These are phyloP conservation scores for Oryctes rhinoceros DNA, from an alignment of 1,140 invertebrate species.

Conservation along the genomic window DNA sequence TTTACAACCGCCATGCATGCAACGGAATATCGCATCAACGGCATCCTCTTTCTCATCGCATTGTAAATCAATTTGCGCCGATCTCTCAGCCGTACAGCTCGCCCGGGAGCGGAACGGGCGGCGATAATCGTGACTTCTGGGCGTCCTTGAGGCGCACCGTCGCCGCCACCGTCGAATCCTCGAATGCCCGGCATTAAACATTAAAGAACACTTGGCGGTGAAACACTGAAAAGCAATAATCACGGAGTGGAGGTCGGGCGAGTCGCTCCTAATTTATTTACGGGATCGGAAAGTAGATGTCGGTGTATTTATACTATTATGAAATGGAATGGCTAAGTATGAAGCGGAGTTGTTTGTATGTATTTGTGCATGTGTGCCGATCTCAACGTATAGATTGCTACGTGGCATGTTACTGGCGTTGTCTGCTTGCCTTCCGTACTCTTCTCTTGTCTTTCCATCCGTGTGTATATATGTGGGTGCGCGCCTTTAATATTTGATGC, in stretches of 20 bases:
- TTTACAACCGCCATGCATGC: neutral
- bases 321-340: constrained; percentile 29
- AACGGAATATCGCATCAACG: neutral
- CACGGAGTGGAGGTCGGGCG: neutral
- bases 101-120: neutral
- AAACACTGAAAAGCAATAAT: constrained; percentile 36
- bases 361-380: neutral
- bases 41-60: neutral
- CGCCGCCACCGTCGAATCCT: neutral
- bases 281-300: constrained; percentile 5
- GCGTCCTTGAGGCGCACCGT: neutral
- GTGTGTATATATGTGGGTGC: neutral
- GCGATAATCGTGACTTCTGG: constrained; percentile 3
- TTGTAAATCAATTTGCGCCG: constrained; percentile 25
- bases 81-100: constrained; percentile 6
- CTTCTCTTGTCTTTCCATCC: neutral
- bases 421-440: neutral
- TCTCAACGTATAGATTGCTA: neutral
- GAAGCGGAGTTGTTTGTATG: neutral
- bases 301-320: constrained; percentile 32
- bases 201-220: constrained; percentile 20
- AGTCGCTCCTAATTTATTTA: constrained; percentile 32
- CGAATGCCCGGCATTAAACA: constrained; percentile 3
- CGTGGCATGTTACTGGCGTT: neutral
- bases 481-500: constrained; percentile 9